phyloP scores from a whole-genome alignment of 2,797 vertebrate species.

The Myiotriccus ornatus region DNA sequence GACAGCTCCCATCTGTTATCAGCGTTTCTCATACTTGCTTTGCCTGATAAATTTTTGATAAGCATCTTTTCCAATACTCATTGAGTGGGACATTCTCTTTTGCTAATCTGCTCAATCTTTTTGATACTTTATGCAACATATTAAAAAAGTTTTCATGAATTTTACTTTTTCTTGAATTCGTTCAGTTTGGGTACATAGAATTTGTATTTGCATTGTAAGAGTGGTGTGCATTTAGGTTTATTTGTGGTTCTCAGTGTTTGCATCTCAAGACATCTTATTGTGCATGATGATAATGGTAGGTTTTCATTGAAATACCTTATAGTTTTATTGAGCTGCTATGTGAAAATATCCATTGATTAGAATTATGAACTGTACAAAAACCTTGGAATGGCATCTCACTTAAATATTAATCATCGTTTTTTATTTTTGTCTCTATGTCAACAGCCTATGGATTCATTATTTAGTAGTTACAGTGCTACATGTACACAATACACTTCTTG shows the following conservation, averaged over 20 bases:
- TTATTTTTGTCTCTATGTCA: background rate
- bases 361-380: background rate
- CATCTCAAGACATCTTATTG: background rate
- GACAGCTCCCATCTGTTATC: conserved; percentile 6
- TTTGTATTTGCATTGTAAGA: background rate
- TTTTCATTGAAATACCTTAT: background rate
- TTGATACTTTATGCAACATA: background rate
- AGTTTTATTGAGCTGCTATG: background rate
- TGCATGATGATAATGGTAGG: background rate
- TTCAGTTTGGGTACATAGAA: background rate
- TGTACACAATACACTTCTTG: background rate
- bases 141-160: conserved; percentile 1
- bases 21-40: conserved; percentile 36
- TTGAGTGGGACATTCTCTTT: background rate
- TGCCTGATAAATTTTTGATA: conserved; percentile 20
- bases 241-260: background rate
- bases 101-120: conserved; percentile 10
- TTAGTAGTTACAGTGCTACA: background rate
- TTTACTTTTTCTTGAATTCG: background rate
- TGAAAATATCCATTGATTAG: background rate
- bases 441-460: background rate
- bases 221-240: background rate
- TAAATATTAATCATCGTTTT: conserved; percentile 3
- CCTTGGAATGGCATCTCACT: background rate
- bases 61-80: conserved; percentile 7